Evolutionary conservation across 2,888 invertebrate species (phyloP), one percentile per base, ranked within the genome.

Genomic region (Germaria angustata): DNA sequence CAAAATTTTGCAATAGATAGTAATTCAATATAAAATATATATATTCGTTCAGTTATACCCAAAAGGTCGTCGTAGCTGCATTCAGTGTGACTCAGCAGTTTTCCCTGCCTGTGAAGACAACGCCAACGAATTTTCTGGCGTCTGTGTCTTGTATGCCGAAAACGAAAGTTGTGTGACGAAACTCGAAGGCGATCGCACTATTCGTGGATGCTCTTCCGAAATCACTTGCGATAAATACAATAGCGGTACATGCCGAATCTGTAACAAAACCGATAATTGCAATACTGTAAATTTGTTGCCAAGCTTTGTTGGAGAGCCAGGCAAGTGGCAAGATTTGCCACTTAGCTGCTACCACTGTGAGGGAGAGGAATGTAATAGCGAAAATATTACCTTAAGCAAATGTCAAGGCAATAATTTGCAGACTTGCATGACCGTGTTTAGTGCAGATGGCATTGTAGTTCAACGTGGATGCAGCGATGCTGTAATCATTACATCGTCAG

Each of bases 281-380:
- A 90, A 90, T 36, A 41, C 69, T 0, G 66, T 86, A 1, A 85
- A 90, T 51, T 53, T 90, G 22, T 49, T 86, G 15, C 78, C 80
- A 9, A 61, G 7, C 3, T 85, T 84, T 53, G 85, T 90, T 1
- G 90, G 90, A 0, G 86, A 86, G 6, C 88, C 89, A 0, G 90
- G 91, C 17, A 86, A 85, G 79, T 91, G 90, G 90, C 89, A 89
- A 73, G 88, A 85, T 28, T 71, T 90, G 55, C 90, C 90, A 0
- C 84, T 90, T 1, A 87, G 81, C 36, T 90, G 90, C 4, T 84
- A 85, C 2, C 80, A 59, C 0, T 90, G 90, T 71, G 39, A 80
- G 0, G 87, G 85, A 4, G 69, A 63, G 0, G 87, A 85, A 0
- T 90, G 90, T 32, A 83, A 78, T 3, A 57, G 20, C 0, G 80